Base-by-base conservation (phyloP, 2,888 invertebrate genomes). In the Onchidella celtica region DNA sequence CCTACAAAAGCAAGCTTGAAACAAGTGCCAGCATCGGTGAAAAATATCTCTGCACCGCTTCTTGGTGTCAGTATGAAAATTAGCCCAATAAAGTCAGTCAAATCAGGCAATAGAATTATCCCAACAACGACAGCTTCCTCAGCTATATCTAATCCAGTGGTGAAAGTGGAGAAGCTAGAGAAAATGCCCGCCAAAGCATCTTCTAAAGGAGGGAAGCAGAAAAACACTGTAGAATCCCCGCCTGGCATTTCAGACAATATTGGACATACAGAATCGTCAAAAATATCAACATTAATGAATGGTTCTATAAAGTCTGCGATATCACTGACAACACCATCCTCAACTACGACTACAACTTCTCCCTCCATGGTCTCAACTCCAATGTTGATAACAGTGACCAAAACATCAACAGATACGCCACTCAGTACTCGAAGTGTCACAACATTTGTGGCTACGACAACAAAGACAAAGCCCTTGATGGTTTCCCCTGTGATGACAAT, bases 81-180 rank as follows among this genome's bases (percentile, higher is more conserved):
- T 79, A 79, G 79, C 24, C 78, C 78, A 70, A 82, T 85, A 24
- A 88, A 87, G 70, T 82, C 81, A 63, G 76, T 81, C 21, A 76
- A 76, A 57, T 63, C 76, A 55, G 81, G 86, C 68, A 81, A 84
- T 70, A 87, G 85, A 77, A 74, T 85, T 47, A 32, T 63, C 6
- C 66, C 80, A 55, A 11, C 74, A 6, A 68, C 76, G 59, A 57
- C 82, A 17, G 69, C 73, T n/a, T 68, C 84, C 40, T 61, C 69
- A 24, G 90, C 89, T 75, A 89, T 89, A 82, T 84, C 89, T 34
- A 87, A 90, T 84, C 92, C 92, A 70, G 90, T 92, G 9, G 92
- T 93, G 34, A 91, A 92, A 84, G 90, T 92, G 72, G 92, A 92
- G 82, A 87, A 92, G 40, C 91, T 93, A 80, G 72, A 65, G 6